Evolutionary conservation across 2,113 vertebrate genomes (phyloP), one percentile per base, ranked within the genome.

Genomic region (Muntiacus reevesi): DNA sequence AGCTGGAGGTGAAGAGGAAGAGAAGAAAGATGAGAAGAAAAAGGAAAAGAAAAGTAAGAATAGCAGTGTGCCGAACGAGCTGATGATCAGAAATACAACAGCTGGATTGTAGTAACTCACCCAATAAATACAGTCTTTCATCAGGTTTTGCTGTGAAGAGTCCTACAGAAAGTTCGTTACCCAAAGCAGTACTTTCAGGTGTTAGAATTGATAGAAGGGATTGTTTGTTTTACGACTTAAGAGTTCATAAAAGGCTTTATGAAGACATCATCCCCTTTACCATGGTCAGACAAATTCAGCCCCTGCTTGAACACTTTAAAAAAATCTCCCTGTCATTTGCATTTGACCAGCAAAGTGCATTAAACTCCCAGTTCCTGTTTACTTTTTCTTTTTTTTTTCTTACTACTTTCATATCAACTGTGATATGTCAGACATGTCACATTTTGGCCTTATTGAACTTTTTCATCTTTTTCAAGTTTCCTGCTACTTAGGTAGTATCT

Each of bases 31-130:
- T 94, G 99, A 99, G 76, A 99, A 99, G 97, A 99, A 99, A 98
- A 99, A 99, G 95, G 99, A 99, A 97, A 99, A 99, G 98, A 99
- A 99, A 99, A 99, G 99, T 99, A 99, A 91, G 98, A 95, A 5
- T 79, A 55, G 4, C 57, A 10, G 3, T 78, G 91, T 84, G 52
- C 27, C 89, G 0, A 93, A 50, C 93, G 12, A 91, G 60, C 79
- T 86, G 21, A 4, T 76, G 50, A 85, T 97, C 93, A 30, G 54
- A 97, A 96, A 85, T 76, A 40, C 0, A 9, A 50, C 15, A 47
- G 10, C 28, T 55, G 36, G 21, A 76, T 89, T 82, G 1, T 84
- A 67, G 91, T 74, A 89, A 92, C 55, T 87, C n/a, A 2, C 89
- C 16, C 87, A 54, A 36, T 83, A 95, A 64, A 71, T 55, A 79